These are phyloP conservation scores for Proteles cristata DNA, from an alignment of 2,113 vertebrate species.

Conservation along the genomic window DNA sequence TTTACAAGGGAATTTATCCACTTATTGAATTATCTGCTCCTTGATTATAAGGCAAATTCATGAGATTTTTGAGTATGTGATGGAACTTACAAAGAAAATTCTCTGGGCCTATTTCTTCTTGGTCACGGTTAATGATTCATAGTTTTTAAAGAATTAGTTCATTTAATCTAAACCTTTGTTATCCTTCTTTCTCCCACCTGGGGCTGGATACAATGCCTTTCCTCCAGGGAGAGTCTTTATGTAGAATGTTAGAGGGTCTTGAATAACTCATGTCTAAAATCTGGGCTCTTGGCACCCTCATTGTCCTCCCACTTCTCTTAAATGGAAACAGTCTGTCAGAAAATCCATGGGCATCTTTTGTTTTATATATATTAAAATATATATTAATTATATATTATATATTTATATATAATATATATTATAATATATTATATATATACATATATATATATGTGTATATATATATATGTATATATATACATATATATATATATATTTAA, in stretches of 20 bases:
- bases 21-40: neutral
- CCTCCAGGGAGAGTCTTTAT: neutral
- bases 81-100: neutral
- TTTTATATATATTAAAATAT: neutral
- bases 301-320: neutral
- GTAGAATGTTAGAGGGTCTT: neutral
- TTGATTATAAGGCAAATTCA: neutral
- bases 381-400: too few relatives aligned
- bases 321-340: neutral
- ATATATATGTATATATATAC: too few relatives aligned
- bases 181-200: neutral
- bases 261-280: neutral
- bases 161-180: neutral
- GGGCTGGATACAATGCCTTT: neutral
- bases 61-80: neutral
- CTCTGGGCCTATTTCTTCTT: neutral
- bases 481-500: neutral
- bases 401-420: neutral
- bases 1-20: neutral
- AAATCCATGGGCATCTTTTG: slow-evolving; percentile 14
- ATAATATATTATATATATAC: too few relatives aligned
- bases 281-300: neutral
- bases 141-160: neutral
- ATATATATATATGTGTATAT: neutral
- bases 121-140: neutral